Base-by-base conservation (phyloP, 2,113 vertebrate genomes). In the Halichoeres trimaculatus region DNA sequence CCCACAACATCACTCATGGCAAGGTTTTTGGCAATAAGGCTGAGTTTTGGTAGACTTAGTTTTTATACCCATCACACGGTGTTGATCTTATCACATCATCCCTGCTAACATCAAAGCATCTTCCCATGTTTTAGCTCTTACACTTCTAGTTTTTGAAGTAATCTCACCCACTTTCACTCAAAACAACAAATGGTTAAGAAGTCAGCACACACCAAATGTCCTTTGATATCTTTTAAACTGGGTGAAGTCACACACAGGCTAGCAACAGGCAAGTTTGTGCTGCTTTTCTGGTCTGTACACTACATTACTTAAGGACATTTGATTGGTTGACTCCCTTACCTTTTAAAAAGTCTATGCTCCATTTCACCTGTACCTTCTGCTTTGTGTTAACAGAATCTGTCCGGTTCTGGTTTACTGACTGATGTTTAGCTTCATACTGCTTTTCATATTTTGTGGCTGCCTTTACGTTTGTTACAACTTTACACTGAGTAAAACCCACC, bases 11-110 rank as follows among this genome's bases (percentile, higher is more conserved):
- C 88, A 80, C 72, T 54, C 87, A 69, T 70, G 63, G 76, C 80
- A 86, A 86, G 66, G 75, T 78, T 72, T 75, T 84, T 87, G 88
- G 94, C 93, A 95, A 94, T 94, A 94, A 93, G 73, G 40, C 16
- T 19, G 43, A 73, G 74, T 59, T 73, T 69, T 69, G 51, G 71
- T 53, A 78, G 67, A 74, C 41, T 60, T 36, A 9, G 41, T n/a
- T 71, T 73, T 60, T 47, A 45, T 56, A 43, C 11, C 35, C 56
- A 17, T 52, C 24, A 24, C 10, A 2, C 57, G 65, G 50, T 72
- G 71, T 43, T 22, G 48, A 19, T 23, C 43, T 40, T 11, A 8
- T 41, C n/a, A 41, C 56, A 60, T 70, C 26, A 24, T 60, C 43
- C 19, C 11, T 41, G 14, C 26, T 40, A 45, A 30, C 54, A 63